A percentile compares a stretch with the other conserved stretches of the same genome.
These are phyloP conservation scores for Polietes domitor DNA, from an alignment of 2,888 invertebrate species.

Conservation along the genomic window DNA sequence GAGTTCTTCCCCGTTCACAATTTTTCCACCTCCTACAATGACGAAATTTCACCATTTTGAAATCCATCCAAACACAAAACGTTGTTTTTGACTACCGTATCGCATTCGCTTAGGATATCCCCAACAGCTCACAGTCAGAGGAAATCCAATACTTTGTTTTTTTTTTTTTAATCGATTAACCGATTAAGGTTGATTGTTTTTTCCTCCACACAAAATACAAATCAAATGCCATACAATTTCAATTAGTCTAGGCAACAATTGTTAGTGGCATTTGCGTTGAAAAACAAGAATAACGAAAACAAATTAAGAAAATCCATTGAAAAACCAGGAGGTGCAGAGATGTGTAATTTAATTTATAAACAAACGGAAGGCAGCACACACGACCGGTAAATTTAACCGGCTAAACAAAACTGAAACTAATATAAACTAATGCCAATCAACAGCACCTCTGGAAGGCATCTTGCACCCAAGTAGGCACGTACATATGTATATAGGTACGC, in stretches of 20 bases:
- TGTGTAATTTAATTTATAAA: slow-evolving; percentile 33
- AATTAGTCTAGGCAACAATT: slow-evolving; percentile 13
- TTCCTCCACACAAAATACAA: neutral
- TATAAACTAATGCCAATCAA: slow-evolving; percentile 46
- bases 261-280: slow-evolving; percentile 19
- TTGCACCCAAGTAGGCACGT: slow-evolving; percentile 7
- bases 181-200: too few species aligned
- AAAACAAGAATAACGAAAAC: slow-evolving; percentile 44
- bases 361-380: slow-evolving; percentile 36
- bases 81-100: too few species aligned
- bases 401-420: slow-evolving; percentile 57
- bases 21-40: too few species aligned
- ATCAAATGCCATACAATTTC: neutral
- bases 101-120: too few species aligned
- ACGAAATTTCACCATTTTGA: too few species aligned
- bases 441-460: slow-evolving; percentile 31
- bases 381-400: slow-evolving; percentile 65
- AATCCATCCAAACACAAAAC: too few species aligned
- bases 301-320: neutral
- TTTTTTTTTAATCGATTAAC: too few species aligned
- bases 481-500: neutral
- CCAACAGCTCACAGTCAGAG: too few species aligned
- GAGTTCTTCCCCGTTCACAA: too few species aligned
- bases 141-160: too few species aligned
- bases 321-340: neutral